These are phyloP conservation scores for Chamaetylas fuelleborni DNA, from an alignment of 2,113 vertebrate species.

Conservation along the genomic window DNA sequence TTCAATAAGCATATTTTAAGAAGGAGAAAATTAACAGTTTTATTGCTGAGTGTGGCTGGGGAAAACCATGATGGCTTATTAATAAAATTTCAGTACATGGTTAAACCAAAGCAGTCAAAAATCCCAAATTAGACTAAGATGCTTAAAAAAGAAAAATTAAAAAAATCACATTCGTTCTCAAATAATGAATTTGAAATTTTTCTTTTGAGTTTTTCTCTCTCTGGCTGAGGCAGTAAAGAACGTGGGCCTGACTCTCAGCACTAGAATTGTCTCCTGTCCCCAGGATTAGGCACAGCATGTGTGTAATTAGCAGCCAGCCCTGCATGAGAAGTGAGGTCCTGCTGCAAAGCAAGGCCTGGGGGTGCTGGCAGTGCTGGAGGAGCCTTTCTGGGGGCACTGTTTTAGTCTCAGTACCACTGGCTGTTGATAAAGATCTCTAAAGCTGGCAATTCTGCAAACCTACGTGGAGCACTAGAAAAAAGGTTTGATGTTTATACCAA, in stretches of 20 bases:
- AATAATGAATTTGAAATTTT: not conserved
- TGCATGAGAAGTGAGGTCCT: not conserved
- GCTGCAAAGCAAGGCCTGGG: not conserved
- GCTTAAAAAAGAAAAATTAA: not conserved
- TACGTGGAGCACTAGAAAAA: not conserved
- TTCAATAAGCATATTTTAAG: not conserved
- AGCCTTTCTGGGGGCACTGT: not conserved
- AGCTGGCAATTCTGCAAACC: not conserved
- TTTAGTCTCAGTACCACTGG: not conserved
- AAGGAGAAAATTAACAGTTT: constrained; percentile 6
- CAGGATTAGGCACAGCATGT: not conserved
- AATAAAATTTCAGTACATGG: not conserved
- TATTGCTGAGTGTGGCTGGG: not conserved
- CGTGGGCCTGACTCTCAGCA: not conserved
- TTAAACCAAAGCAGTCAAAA: not conserved
- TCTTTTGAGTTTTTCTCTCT: not conserved
- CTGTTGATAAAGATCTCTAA: not conserved
- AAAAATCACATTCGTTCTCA: not conserved
- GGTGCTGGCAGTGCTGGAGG: not conserved
- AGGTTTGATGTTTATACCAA: not conserved
- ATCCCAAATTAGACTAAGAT: not conserved
- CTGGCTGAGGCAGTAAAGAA: not conserved
- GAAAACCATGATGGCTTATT: not conserved
- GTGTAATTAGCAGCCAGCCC: not conserved
- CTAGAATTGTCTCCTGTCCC: not conserved